phyloP scores from a whole-genome alignment of 1,140 invertebrate species.

The Pseudomyrmex concolor region DNA sequence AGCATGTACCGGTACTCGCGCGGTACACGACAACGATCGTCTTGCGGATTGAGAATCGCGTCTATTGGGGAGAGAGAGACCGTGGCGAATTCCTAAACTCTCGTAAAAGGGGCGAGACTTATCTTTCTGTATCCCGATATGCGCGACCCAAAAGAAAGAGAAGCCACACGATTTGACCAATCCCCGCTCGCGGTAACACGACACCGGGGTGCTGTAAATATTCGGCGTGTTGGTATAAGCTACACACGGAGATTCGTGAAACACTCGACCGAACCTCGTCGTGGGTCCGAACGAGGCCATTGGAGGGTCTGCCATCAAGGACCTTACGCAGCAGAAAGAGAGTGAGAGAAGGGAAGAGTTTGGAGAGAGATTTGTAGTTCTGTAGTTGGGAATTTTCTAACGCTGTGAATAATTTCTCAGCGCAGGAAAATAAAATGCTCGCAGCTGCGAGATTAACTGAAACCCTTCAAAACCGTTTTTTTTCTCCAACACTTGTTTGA shows the following conservation, averaged over 20 bases:
- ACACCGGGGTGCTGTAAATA: conserved; percentile 22
- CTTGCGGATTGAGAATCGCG: conserved; percentile 15
- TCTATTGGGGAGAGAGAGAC: not conserved
- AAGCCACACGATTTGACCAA: conserved; percentile 52
- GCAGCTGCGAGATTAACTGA: too few species aligned
- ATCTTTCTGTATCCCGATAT: too few species aligned
- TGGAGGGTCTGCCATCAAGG: conserved; percentile 52
- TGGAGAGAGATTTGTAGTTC: too few species aligned
- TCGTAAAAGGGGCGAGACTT: conserved; percentile 2
- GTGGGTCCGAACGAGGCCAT: conserved; percentile 56
- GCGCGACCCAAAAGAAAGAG: not conserved
- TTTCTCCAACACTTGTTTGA: too few species aligned
- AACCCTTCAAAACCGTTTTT: too few species aligned
- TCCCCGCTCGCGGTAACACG: conserved; percentile 54
- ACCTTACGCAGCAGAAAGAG: conserved; percentile 6
- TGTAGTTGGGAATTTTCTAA: too few species aligned
- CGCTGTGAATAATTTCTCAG: too few species aligned
- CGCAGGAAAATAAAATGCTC: too few species aligned
- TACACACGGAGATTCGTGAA: conserved; percentile 25
- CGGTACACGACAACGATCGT: not conserved
- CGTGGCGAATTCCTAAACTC: not conserved
- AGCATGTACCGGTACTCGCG: conserved; percentile 7
- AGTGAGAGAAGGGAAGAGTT: too few species aligned
- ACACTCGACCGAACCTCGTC: conserved; percentile 46
- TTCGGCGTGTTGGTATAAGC: too few species aligned